phyloP scores from a whole-genome alignment of 2,888 invertebrate genomes.

The Doris montereyensis region DNA sequence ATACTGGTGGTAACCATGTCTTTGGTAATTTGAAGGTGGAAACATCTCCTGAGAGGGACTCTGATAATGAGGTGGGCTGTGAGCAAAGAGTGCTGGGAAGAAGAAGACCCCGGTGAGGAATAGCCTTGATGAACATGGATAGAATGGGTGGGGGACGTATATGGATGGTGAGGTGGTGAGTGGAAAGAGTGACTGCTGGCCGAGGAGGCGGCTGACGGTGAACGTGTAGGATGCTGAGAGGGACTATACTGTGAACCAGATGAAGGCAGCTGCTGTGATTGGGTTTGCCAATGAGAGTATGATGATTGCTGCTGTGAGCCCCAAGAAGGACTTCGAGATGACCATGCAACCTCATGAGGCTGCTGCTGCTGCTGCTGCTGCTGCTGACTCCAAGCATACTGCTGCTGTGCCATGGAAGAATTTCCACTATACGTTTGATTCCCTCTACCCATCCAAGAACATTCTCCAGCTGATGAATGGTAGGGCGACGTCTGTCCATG shows the following conservation, averaged over 20 bases:
- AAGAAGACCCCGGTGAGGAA: no score
- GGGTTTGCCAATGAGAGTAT: constrained; percentile 2
- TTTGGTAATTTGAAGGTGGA: no score
- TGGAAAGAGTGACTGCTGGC: neutral
- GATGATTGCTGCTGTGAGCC: neutral
- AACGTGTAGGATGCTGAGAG: neutral
- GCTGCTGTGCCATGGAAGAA: neutral
- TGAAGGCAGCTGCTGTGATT: constrained; percentile 1
- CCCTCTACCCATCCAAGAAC: neutral
- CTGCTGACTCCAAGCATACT: neutral
- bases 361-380: constrained; percentile 12
- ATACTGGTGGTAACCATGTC: no score
- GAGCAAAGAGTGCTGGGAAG: no score
- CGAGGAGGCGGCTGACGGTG: neutral
- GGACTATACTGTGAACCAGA: neutral
- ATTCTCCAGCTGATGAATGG: neutral
- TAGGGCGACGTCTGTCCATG: neutral
- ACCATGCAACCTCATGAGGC: neutral
- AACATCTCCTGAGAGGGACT: no score
- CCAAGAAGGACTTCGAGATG: neutral
- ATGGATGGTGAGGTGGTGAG: constrained; percentile 32
- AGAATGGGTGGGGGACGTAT: constrained; percentile 20
- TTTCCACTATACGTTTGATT: neutral
- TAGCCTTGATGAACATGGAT: neutral
- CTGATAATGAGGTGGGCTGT: no score